Base-by-base conservation (phyloP, 2,113 vertebrate species). In the Petrocephalus microphthalmus region DNA sequence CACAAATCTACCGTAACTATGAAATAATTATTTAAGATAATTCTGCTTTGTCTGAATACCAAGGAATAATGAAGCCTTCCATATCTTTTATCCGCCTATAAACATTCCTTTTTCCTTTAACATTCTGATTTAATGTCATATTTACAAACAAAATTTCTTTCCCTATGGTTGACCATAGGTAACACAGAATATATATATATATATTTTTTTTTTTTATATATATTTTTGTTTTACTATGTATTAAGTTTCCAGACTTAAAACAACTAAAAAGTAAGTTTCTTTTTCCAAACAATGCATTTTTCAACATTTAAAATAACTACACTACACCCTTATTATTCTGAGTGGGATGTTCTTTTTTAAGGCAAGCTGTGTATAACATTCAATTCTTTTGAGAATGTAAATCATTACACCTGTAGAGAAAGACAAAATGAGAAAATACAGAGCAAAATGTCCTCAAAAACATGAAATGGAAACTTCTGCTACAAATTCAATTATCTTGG, bases 121-220 rank as follows among this genome's bases (percentile, higher is more conserved):
- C 42, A 11, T 83, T 51, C 37, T 91, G 90, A 91, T 88, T 90
- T 88, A 83, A 93, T 90, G 91, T 85, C 90, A 93, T 94, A 95
- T 92, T 86, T 91, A 92, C 93, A 90, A 88, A 84, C 93, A 92
- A 51, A 94, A 87, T 89, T 84, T 33, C 90, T 74, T 89, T 91
- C 88, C 91, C 92, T 42, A 42, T 19, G 33, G 19, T 6, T 78
- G 33, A 78, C 33, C 71, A 78, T 19, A 42, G 71, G 33, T 17
- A 78, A 78, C 33, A 78, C 37, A 13, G 33, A 78, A 78, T 42
- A 78, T 67, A 67, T 67, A 67, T 67, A 67, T n/a, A n/a, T n/a
- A 67, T 67, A 64, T 49, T 4, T 49, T 49, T 49, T n/a, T n/a
- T 67, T 25, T 25, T 67, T 29, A 13, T n/a, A n/a, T n/a, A 67